Percentiles rank a stretch among this genome's conserved stretches.
Evolutionary conservation across 2,113 vertebrate genomes (phyloP).

Genomic region (Notechis scutatus): DNA sequence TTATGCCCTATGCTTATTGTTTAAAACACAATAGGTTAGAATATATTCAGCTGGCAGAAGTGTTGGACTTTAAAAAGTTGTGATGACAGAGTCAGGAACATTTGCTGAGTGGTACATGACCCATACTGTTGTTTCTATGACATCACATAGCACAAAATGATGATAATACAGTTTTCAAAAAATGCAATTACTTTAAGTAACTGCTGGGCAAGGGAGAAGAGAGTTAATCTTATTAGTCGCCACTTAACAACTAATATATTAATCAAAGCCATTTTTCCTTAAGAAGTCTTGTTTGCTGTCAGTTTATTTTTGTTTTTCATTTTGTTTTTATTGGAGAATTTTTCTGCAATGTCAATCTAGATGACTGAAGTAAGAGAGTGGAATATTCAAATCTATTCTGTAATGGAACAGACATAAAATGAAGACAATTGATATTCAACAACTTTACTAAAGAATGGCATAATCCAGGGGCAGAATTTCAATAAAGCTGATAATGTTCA

Average conservation of each 20-base stretch:
- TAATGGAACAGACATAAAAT: neutral
- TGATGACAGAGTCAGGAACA: constrained; percentile 43
- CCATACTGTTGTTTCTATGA: constrained; percentile 62
- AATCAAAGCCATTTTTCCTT: constrained; percentile 73
- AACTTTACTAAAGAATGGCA: neutral
- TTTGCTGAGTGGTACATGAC: constrained; percentile 62
- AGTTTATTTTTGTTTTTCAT: constrained; percentile 51
- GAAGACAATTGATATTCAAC: neutral
- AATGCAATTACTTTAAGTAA: constrained; percentile 96
- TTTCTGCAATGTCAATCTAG: constrained; percentile 30
- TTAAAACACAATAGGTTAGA: neutral
- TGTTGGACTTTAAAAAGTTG: constrained; percentile 33
- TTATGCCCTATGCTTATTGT: neutral
- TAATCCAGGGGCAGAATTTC: neutral
- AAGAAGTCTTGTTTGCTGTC: constrained; percentile 46
- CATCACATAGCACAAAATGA: constrained; percentile 84
- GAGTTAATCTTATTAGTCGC: constrained; percentile 79
- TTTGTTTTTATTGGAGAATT: neutral
- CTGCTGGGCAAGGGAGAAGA: constrained; percentile 70
- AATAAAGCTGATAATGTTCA: neutral
- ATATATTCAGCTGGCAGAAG: constrained; percentile 24
- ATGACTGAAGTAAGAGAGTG: neutral
- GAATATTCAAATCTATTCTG: neutral
- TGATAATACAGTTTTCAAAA: constrained; percentile 85
- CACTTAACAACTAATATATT: constrained; percentile 78